Evolutionary conservation across 2,113 vertebrate species (phyloP).

Genomic region (Nibea coibor): DNA sequence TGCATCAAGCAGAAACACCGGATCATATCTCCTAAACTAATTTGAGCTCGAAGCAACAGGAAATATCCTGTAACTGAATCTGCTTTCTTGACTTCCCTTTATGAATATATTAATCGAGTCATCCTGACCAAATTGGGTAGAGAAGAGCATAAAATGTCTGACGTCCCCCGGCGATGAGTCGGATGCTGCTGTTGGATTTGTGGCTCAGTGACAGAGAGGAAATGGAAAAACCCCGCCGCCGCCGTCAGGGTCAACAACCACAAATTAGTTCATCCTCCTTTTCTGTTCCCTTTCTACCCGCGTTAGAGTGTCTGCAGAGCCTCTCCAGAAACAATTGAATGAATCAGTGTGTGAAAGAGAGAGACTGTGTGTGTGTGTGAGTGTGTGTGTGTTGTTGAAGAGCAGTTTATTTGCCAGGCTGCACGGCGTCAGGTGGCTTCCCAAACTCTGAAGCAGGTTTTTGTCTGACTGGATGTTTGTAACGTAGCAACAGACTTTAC

Average conservation of each 20-base stretch:
- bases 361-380: not conserved
- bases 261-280: conserved; percentile 52
- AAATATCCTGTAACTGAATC: not conserved
- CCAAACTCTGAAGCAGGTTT: conserved; percentile 36
- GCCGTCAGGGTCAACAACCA: conserved; percentile 51
- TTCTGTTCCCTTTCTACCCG: conserved; percentile 10
- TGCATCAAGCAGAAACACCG: not conserved
- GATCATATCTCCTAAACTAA: not conserved
- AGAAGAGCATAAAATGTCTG: not conserved
- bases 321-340: conserved; percentile 25
- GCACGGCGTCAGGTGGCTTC: conserved; percentile 24
- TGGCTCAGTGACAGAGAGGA: conserved; percentile 46
- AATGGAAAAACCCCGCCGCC: conserved; percentile 42
- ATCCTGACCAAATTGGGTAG: not conserved
- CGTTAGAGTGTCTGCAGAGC: conserved; percentile 9
- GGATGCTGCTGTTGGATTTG: conserved; percentile 11
- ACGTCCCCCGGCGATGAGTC: not conserved
- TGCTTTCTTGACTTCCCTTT: no score
- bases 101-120: not conserved
- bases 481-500: conserved; percentile 43
- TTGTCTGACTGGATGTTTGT: conserved; percentile 22
- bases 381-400: conserved; percentile 8
- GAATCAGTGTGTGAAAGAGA: not conserved
- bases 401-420: conserved; percentile 19
- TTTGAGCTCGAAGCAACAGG: not conserved